Evolutionary conservation across 2,888 invertebrate species (phyloP).

Genomic region (Myopa tessellatipennis): DNA sequence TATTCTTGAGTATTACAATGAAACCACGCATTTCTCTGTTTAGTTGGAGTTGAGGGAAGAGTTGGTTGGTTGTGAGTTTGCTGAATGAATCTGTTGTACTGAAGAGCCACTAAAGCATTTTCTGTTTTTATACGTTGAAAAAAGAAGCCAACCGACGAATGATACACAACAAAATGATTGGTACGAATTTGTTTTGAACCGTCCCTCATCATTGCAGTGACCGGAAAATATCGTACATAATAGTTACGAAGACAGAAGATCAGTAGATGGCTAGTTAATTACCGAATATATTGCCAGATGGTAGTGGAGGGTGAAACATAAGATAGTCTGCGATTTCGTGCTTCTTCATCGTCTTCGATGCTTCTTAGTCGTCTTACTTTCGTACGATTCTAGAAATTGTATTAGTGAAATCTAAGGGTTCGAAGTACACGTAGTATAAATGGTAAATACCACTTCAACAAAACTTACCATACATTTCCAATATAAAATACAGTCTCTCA

Average conservation of each 20-base stretch:
- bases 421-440: too few species aligned
- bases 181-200: background rate
- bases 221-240: background rate
- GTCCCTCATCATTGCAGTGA: slow-evolving; percentile 18
- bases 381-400: too few species aligned
- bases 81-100: slow-evolving; percentile 55
- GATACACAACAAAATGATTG: background rate
- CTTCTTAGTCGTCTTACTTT: too few species aligned
- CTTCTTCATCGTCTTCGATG: too few species aligned
- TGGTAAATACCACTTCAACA: too few species aligned
- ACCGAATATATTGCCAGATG: background rate
- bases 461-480: too few species aligned
- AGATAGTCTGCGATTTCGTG: too few species aligned
- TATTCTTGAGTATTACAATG: slow-evolving; percentile 57
- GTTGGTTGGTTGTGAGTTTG: slow-evolving; percentile 49
- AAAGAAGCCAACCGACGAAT: slow-evolving; percentile 26
- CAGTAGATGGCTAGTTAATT: slow-evolving; percentile 28
- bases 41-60: slow-evolving; percentile 45
- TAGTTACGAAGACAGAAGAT: slow-evolving; percentile 14
- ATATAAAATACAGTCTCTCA: too few species aligned
- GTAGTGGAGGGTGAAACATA: too few species aligned
- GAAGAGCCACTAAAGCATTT: slow-evolving; percentile 52
- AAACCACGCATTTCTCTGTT: slow-evolving; percentile 65
- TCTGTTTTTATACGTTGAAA: slow-evolving; percentile 57
- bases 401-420: too few species aligned